Base-by-base conservation (phyloP, 2,113 vertebrate genomes). In the Microcebus murinus region DNA sequence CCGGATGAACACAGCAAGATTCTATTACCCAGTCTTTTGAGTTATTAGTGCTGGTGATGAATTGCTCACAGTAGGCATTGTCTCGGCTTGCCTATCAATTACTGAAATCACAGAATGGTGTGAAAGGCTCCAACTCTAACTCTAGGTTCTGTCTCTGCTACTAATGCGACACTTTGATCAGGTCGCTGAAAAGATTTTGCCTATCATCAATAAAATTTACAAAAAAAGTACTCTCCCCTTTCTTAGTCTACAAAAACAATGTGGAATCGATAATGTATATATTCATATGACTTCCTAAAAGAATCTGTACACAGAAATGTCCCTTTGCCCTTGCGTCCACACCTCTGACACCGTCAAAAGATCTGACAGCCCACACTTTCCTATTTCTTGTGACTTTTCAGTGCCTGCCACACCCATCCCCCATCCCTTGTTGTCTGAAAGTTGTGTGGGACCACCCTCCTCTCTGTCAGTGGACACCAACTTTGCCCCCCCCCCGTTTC, bases 11-110 rank as follows among this genome's bases (percentile, higher is more conserved):
- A 81, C 4, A 73, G 45, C 74, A 93, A 83, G 57, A 67, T 84
- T 88, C 76, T 91, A 74, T 80, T 52, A 88, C 29, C 36, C 36
- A 57, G 1, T 85, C 61, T 89, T 73, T 97, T 86, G 71, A 91
- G 29, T 96, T 96, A 92, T 82, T 86, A 70, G 88, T 57, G 25
- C 81, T 87, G 57, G 52, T 81, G 70, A 79, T 94, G 77, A 94
- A 91, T 80, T 87, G 39, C 55, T 94, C 73, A 61, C 50, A 15
- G 52, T 1, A 87, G 6, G 23, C 63, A 20, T 85, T 90, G 65
- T 76, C 96, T 77, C 61, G 87, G 45, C 52, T 95, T 39, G 3
- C 34, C 68, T 95, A 65, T 81, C 39, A 29, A 39, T 95, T 68
- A 82, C 67, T 50, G 48, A 73, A 76, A 83, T 93, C 87, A 88